Evolutionary conservation across 2,113 vertebrate genomes (phyloP).

Genomic region (Atractosteus spatula): DNA sequence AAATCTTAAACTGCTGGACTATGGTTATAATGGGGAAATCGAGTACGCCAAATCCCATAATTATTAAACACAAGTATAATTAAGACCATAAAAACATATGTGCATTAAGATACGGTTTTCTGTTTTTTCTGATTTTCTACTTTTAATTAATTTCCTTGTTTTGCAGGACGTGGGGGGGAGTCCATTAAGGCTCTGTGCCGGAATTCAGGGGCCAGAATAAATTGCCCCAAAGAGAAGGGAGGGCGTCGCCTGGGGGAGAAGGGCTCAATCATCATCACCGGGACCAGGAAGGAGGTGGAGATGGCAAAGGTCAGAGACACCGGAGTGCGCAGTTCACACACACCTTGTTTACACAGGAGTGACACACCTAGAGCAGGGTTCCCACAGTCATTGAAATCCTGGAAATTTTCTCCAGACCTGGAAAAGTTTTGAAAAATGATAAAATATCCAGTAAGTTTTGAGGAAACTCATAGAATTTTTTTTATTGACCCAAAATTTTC

Average conservation of each 20-base stretch:
- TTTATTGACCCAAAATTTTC: no score
- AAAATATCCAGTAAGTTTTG: no score
- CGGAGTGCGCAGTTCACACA: neutral
- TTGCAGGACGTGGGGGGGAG: constrained; percentile 81
- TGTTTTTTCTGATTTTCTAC: neutral
- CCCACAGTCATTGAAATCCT: no score
- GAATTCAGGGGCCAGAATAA: constrained; percentile 75
- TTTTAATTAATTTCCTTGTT: neutral
- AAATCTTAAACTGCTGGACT: no score
- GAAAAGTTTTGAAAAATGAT: no score
- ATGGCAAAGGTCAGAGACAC: constrained; percentile 71
- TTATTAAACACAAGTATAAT: no score
- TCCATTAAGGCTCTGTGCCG: constrained; percentile 74
- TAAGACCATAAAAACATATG: neutral
- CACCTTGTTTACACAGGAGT: neutral
- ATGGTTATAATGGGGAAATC: no score
- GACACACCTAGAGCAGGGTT: no score
- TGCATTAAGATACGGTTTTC: neutral
- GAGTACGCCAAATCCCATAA: no score
- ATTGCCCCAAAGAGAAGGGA: constrained; percentile 57
- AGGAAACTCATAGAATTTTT: no score
- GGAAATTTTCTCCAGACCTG: no score
- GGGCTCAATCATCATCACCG: constrained; percentile 68
- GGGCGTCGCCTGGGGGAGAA: constrained; percentile 28
- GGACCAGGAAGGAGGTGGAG: constrained; percentile 71